These are phyloP conservation scores for Bos indicus DNA, from an alignment of 2,113 vertebrate species.

Conservation along the genomic window DNA sequence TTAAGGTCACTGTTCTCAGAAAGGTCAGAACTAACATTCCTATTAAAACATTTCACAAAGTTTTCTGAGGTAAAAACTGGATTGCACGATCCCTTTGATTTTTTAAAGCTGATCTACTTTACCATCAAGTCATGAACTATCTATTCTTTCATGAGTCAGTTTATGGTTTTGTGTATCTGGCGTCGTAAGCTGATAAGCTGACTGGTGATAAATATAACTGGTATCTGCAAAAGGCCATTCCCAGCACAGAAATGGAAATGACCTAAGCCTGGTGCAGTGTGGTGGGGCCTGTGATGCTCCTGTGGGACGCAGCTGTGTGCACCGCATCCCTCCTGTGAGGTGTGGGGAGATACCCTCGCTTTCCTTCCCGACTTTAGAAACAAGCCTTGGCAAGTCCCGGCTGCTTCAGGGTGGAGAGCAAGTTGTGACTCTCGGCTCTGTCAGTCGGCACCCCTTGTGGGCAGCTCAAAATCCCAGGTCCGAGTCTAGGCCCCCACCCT, in stretches of 20 bases:
- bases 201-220: conserved; percentile 52
- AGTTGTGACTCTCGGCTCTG: not conserved
- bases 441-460: not conserved
- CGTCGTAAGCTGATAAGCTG: conserved; percentile 32
- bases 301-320: too few species aligned
- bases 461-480: not conserved
- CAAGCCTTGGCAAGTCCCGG: not conserved
- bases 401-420: not conserved
- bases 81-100: not conserved
- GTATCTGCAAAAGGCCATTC: conserved; percentile 28
- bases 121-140: conserved; percentile 32
- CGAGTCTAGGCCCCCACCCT: not conserved
- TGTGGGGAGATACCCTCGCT: too few species aligned
- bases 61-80: not conserved
- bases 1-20: not conserved
- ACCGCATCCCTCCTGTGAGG: not conserved
- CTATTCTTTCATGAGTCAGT: conserved; percentile 42
- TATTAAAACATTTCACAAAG: not conserved
- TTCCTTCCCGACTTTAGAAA: not conserved
- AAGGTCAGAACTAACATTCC: not conserved
- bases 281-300: not conserved
- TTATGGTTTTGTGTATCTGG: not conserved
- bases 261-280: not conserved
- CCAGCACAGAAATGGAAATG: conserved; percentile 43
- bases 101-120: conserved; percentile 7